Conservation (phyloP, 2,888 invertebrate species). For the Scrobipalpa atriplicella region DNA sequence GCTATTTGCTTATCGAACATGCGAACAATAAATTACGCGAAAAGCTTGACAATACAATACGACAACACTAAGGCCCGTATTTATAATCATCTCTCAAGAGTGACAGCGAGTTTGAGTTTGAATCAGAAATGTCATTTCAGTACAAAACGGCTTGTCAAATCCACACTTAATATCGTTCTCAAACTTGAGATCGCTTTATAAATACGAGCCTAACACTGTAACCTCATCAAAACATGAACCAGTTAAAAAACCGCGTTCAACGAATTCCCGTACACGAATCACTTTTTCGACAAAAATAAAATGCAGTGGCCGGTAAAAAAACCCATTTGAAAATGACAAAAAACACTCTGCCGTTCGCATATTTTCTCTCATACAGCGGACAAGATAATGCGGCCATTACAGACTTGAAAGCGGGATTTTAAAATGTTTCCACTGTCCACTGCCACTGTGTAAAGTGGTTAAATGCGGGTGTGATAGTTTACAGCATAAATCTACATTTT, state of each 20-base stretch:
- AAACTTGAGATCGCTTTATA: not conserved
- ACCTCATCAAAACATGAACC: conserved; percentile 3
- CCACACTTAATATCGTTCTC: no score
- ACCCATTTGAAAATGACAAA: conserved; percentile 5
- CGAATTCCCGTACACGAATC: not conserved
- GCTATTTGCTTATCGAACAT: not conserved
- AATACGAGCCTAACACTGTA: not conserved
- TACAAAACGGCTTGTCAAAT: no score
- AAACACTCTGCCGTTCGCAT: conserved; percentile 8
- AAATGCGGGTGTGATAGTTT: conserved; percentile 11
- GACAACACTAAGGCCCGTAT: no score
- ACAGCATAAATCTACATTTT: not conserved
- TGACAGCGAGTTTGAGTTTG: no score
- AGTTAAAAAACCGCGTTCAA: conserved; percentile 10
- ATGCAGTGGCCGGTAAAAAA: conserved; percentile 16
- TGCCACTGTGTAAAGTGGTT: conserved; percentile 8
- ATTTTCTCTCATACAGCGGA: conserved; percentile 1
- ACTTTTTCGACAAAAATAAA: conserved; percentile 2
- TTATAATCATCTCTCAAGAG: no score
- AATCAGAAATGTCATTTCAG: no score
- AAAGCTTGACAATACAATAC: no score
- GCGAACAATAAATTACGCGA: not conserved
- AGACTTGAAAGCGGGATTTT: conserved; percentile 11
- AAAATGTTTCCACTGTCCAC: conserved; percentile 10
- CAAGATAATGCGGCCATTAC: conserved; percentile 18